Base-by-base conservation (phyloP, 1,140 invertebrate genomes). In the Rhyzopertha dominica region DNA sequence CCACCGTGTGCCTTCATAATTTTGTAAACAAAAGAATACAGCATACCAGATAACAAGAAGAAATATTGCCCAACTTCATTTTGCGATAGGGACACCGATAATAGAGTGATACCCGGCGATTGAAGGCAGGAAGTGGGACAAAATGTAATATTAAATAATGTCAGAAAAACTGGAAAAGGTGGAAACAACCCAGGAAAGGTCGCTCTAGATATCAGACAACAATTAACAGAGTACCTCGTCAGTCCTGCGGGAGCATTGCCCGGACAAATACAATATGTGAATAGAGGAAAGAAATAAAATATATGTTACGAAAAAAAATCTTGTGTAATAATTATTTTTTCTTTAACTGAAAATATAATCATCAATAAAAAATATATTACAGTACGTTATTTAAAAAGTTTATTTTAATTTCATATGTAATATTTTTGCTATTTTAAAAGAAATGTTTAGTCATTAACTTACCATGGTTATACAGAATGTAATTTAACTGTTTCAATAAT, bases 1-100 rank as follows among this genome's bases (percentile, higher is more conserved):
- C 58, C 34, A 34, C 38, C 22, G 42, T 43, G 26, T 43, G 46
- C 37, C 29, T 52, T 36, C 52, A 57, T 43, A 57, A 54, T 32
- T 32, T 5, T 32, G 12, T 12, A 32, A 32, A 8, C 7, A 32
- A 32, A 32, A 32, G 30, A 32, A 32, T 32, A 32, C 16, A 32
- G 16, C 30, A 5, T 32, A 12, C 30, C 30, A 12, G 30, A 32
- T 12, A 5, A 14, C 12, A 32, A 14, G 14, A 32, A 32, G 12
- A 32, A 12, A 32, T 5, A 32, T 32, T 32, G 30, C 12, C 30
- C 30, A 14, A 5, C 5, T 5, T 32, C 30, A 32, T 32, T 32
- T 32, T 32, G 30, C 16, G 30, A 32, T 14, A 32, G 30, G 7
- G 30, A 32, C 7, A 12, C 5, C 5, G 30, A 32, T 12, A 14